Evolutionary conservation across 2,888 invertebrate species (phyloP).

Genomic region (Harpagoxenus sublaevis): DNA sequence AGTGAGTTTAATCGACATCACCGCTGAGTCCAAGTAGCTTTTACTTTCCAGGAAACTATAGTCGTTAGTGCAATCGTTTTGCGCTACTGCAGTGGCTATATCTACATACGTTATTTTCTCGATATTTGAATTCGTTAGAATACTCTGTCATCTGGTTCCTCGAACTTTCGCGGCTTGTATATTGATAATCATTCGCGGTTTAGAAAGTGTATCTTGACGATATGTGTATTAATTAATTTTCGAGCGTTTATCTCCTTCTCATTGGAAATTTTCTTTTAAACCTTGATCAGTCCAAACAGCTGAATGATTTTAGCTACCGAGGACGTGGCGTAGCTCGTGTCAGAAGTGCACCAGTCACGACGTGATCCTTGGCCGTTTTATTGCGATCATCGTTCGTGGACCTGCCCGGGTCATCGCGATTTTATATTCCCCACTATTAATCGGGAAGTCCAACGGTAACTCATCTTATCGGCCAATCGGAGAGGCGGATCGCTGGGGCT

Average conservation of each 20-base stretch:
- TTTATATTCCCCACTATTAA: slow-evolving; percentile 54
- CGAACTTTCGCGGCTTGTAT: background rate
- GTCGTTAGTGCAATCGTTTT: background rate
- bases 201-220: background rate
- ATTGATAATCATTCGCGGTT: background rate
- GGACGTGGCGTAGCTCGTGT: background rate
- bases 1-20: slow-evolving; percentile 58
- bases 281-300: background rate
- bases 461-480: slow-evolving; percentile 60
- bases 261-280: background rate
- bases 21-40: slow-evolving; percentile 48
- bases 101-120: background rate
- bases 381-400: slow-evolving; percentile 6
- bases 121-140: background rate
- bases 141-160: background rate
- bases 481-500: slow-evolving; percentile 43
- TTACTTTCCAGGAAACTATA: slow-evolving; percentile 62
- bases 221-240: background rate
- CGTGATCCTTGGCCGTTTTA: slow-evolving; percentile 15
- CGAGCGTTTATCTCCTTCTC: background rate
- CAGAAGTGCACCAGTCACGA: background rate
- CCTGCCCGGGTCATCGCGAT: slow-evolving; percentile 29
- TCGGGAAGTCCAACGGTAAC: slow-evolving; percentile 58
- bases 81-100: background rate
- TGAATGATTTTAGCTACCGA: background rate